Base-by-base conservation (phyloP, 2,888 invertebrate species). In the Metellina segmentata region DNA sequence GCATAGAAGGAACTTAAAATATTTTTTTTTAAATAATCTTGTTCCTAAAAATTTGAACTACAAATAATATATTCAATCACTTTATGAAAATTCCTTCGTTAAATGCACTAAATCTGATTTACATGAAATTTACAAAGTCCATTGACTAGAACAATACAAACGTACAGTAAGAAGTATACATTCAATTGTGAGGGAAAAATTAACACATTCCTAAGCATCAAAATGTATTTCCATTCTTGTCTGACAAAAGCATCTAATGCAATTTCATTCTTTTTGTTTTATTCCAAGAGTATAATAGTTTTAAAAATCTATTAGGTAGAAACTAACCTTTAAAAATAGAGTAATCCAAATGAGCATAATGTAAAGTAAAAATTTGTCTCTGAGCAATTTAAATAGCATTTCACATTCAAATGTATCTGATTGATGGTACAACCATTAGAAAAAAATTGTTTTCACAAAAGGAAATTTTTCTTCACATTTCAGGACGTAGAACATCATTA, bases 81-180 rank as follows among this genome's bases (percentile, higher is more conserved):
- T 48, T 13, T 9, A 75, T 9, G 48, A 48, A 75, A 75, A 48
- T 52, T 72, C 52, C 72, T 82, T 82, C 72, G 82, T 71, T 82
- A 82, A 82, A 82, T 82, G 61, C 82, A 71, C 70, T 72, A 82
- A 82, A 82, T 51, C 71, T 82, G 71, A 82, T 52, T 82, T 72
- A 52, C 72, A 82, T 70, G 82, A 71, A 82, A 72, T 72, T 82
- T 87, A 87, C 81, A 81, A 72, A 72, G 52, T 79, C 72, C 72
- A 72, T 72, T 87, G 87, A 87, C 87, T 87, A 87, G 87, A 87
- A 87, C 81, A 87, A 53, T 72, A 81, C 48, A 87, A 81, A 79
- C 19, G 69, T 72, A 82, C 71, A 82, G 71, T 49, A 52, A 82
- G 82, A 82, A 52, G 49, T 61, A 82, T 19, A 82, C 70, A 72